Evolutionary conservation across 1,140 invertebrate genomes (phyloP).

Genomic region (Drosophila pruinosa): DNA sequence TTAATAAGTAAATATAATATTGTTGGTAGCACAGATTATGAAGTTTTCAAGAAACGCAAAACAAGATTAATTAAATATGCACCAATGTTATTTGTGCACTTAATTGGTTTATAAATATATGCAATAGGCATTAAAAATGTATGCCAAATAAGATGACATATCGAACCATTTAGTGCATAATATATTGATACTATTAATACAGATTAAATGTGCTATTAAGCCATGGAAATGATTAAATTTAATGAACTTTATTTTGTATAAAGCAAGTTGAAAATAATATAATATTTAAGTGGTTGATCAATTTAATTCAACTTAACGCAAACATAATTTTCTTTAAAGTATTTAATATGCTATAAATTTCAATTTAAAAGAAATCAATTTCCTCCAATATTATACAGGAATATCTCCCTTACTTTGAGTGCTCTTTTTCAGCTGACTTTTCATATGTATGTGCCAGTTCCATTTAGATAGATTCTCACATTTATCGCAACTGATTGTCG

Average conservation of each 20-base stretch:
- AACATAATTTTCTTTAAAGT: neutral
- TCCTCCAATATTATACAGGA: neutral
- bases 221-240: neutral
- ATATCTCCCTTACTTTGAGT: neutral
- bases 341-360: too few species aligned
- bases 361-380: neutral
- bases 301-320: too few species aligned
- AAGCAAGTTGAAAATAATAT: too few species aligned
- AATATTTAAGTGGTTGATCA: too few species aligned
- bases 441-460: neutral
- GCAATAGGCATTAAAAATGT: neutral
- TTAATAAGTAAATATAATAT: neutral
- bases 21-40: too few species aligned
- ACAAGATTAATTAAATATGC: neutral
- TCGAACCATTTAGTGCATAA: too few species aligned
- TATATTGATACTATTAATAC: neutral
- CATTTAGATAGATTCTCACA: slow-evolving; percentile 5
- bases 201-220: neutral
- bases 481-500: slow-evolving; percentile 39
- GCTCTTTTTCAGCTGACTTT: neutral
- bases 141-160: neutral
- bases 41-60: too few species aligned
- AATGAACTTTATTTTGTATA: too few species aligned
- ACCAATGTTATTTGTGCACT: neutral
- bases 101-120: neutral